Percentiles rank a stretch among this genome's conserved stretches.
phyloP scores from a whole-genome alignment of 1,140 invertebrate species.

The Drosophila sucinea region DNA sequence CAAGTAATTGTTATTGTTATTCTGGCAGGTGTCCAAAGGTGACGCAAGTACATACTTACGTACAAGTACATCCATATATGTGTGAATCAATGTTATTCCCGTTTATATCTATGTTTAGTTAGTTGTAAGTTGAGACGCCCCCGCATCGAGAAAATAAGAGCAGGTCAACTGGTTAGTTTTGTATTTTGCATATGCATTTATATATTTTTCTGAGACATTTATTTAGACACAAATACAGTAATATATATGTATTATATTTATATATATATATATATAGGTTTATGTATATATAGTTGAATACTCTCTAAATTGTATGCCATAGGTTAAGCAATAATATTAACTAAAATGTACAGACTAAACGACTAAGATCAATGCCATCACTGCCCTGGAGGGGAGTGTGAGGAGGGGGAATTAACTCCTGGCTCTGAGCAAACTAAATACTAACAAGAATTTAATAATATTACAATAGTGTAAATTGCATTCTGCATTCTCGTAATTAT shows the following conservation, averaged over 20 bases:
- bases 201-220: slow-evolving; percentile 77
- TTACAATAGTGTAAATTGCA: slow-evolving; percentile 8
- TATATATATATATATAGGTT: slow-evolving; percentile 45
- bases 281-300: slow-evolving; percentile 30
- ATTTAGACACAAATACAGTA: slow-evolving; percentile 76
- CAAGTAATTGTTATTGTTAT: slow-evolving; percentile 47
- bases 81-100: neutral
- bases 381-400: slow-evolving; percentile 10
- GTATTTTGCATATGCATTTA: slow-evolving; percentile 64
- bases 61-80: neutral
- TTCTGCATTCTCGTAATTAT: neutral
- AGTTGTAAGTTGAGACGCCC: slow-evolving; percentile 39
- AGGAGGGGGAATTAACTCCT: neutral
- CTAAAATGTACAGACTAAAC: slow-evolving; percentile 79
- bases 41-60: slow-evolving; percentile 5
- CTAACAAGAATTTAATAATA: slow-evolving; percentile 54
- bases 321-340: slow-evolving; percentile 71
- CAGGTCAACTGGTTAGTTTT: slow-evolving; percentile 39
- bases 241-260: slow-evolving; percentile 53
- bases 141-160: slow-evolving; percentile 33
- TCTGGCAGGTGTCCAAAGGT: slow-evolving; percentile 8
- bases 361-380: slow-evolving; percentile 72
- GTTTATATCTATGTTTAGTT: slow-evolving; percentile 34
- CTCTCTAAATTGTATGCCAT: slow-evolving; percentile 67
- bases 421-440: slow-evolving; percentile 68